Base-by-base conservation (phyloP, 1,140 invertebrate species). In the Drosophila subpulchrella region DNA sequence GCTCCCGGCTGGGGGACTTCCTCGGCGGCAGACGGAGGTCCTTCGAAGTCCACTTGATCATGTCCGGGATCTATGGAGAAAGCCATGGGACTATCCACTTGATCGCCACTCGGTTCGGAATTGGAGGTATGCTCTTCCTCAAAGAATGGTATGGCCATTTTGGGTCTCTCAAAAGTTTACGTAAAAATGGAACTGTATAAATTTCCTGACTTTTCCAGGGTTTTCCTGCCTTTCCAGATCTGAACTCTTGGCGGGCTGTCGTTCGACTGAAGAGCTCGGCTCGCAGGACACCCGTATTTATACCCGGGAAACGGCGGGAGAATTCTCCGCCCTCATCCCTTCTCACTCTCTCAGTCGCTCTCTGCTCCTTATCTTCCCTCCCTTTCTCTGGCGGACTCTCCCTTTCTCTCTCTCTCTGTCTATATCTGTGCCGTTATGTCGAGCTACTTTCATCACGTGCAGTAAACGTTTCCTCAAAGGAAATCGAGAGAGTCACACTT, bases 61-160 rank as follows among this genome's bases (percentile, higher is more conserved):
- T 74, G 66, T 32, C 77, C 68, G 3, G 71, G 48, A 44, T 58
- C 51, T 20, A 51, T 62, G 24, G 61, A 30, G 11, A 27, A 44
- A 10, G 11, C 44, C 65, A 68, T 68, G 20, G 85, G 78, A 30
- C 89, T 79, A 60, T 91, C 89, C 41, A 91, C 81, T 60, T 91
- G 89, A 66, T 91, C 89, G 17, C 81, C 84, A 42, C 67, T 77
- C 3, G 78, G 32, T 13, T 73, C 67, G 3, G 72, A 57, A 12
- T 76, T 53, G 0, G 68, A 42, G 32, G 39, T 44, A 15, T 70
- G 47, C 46, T 86, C 79, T 34, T 91, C 81, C 47, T 91, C 90
- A 20, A 72, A 91, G 55, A 91, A 91, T 10, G 90, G 90, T 51
- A 91, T 89, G 10, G 90, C 90, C 90, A 91, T 91, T 8, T 24